Evolutionary conservation across 2,113 vertebrate species (phyloP).

Genomic region (Chrysemys picta): DNA sequence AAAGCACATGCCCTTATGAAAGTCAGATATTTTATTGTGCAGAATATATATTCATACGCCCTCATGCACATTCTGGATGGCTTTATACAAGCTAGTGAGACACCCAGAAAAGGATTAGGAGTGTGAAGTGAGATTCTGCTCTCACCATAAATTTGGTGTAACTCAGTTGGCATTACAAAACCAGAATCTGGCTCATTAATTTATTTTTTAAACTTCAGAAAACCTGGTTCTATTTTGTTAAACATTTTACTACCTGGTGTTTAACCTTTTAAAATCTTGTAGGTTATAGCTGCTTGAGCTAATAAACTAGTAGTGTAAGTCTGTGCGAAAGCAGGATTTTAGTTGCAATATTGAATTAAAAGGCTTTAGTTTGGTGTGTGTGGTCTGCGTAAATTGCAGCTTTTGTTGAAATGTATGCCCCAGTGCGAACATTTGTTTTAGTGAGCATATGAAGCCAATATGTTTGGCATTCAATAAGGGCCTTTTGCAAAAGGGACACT

Average conservation of each 20-base stretch:
- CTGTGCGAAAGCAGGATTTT: constrained; percentile 16
- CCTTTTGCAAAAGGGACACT: neutral
- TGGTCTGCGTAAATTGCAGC: neutral
- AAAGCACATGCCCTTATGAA: neutral
- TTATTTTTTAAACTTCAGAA: neutral
- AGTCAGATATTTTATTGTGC: neutral
- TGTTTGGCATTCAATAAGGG: neutral
- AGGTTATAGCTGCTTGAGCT: constrained; percentile 22
- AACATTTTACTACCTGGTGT: constrained; percentile 8
- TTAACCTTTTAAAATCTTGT: constrained; percentile 8
- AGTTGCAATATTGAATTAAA: neutral
- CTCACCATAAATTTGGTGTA: neutral
- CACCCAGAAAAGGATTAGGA: neutral
- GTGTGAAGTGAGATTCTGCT: constrained; percentile 18
- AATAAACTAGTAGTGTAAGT: neutral
- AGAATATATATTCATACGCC: neutral
- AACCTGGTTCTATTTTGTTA: constrained; percentile 12
- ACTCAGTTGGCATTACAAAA: neutral
- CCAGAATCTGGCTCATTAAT: constrained; percentile 4
- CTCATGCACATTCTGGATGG: neutral
- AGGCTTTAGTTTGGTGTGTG: neutral
- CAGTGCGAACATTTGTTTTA: neutral
- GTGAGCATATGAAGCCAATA: neutral
- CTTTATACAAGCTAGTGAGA: neutral
- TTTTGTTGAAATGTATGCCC: neutral